Conservation (phyloP, 2,113 vertebrate species). For the Rostratula benghalensis region DNA sequence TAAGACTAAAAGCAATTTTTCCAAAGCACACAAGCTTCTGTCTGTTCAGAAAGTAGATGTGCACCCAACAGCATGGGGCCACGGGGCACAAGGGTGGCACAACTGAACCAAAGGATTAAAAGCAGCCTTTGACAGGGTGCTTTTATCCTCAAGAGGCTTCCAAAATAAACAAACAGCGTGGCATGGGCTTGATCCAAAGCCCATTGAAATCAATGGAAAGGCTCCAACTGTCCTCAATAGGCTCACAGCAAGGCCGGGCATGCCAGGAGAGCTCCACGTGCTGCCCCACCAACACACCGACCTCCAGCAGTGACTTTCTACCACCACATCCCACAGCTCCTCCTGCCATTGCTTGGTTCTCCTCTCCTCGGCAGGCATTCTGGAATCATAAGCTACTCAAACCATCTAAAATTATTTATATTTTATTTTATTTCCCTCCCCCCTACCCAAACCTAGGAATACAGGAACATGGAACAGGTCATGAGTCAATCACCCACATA, state of each 20-base stretch:
- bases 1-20: background rate
- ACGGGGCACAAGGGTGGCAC: background rate
- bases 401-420: background rate
- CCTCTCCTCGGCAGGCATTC: background rate
- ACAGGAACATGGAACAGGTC: fast-evolving
- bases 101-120: background rate
- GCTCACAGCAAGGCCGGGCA: background rate
- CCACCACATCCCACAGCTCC: background rate
- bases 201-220: background rate
- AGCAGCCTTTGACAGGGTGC: background rate
- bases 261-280: fast-evolving
- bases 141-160: background rate
- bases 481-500: fast-evolving
- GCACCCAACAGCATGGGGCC: background rate
- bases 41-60: background rate
- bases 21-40: background rate
- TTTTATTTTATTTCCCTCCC: background rate
- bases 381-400: background rate
- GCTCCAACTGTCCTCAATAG: conserved; percentile 13
- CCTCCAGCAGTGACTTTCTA: fast-evolving
- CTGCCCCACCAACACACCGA: background rate
- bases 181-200: conserved; percentile 13
- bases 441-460: background rate
- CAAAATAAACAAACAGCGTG: conserved; percentile 49
- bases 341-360: background rate